A percentile compares a stretch with the other conserved stretches of the same genome.
These are phyloP conservation scores for Chrysolina oricalcia DNA, from an alignment of 2,888 invertebrate genomes.

Conservation along the genomic window DNA sequence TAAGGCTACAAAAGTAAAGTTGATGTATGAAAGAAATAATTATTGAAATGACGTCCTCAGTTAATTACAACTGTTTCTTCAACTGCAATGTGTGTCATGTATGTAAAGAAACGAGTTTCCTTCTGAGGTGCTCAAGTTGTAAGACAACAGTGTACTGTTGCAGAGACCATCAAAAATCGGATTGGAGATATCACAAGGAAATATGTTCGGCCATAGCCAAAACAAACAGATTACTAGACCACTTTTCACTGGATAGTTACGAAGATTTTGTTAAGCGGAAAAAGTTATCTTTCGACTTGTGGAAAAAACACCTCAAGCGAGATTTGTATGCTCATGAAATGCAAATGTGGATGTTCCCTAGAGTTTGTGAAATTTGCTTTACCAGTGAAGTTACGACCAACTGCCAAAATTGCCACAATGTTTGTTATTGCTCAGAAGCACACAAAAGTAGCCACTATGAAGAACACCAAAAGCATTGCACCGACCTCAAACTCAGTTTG, in stretches of 20 bases:
- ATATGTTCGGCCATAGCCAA: constrained; percentile 70
- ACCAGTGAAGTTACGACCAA: constrained; percentile 47
- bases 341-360: constrained; percentile 64
- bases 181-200: constrained; percentile 85
- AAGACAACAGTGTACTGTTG: constrained; percentile 84
- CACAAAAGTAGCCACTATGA: constrained; percentile 49
- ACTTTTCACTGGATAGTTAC: constrained; percentile 38
- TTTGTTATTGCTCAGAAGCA: constrained; percentile 58
- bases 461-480: constrained; percentile 54
- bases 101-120: constrained; percentile 52
- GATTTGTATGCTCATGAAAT: constrained; percentile 57
- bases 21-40: no score
- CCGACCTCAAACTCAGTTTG: constrained; percentile 54
- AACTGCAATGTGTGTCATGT: constrained; percentile 58
- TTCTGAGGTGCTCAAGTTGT: constrained; percentile 79
- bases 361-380: constrained; percentile 61
- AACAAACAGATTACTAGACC: constrained; percentile 33
- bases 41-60: not conserved
- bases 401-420: constrained; percentile 58
- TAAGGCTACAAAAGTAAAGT: no score
- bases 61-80: constrained; percentile 45
- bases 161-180: constrained; percentile 83
- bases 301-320: constrained; percentile 55
- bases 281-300: constrained; percentile 46
- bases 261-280: constrained; percentile 42